Evolutionary conservation across 1,140 invertebrate genomes (phyloP).

Genomic region (Heliconius melpomene): DNA sequence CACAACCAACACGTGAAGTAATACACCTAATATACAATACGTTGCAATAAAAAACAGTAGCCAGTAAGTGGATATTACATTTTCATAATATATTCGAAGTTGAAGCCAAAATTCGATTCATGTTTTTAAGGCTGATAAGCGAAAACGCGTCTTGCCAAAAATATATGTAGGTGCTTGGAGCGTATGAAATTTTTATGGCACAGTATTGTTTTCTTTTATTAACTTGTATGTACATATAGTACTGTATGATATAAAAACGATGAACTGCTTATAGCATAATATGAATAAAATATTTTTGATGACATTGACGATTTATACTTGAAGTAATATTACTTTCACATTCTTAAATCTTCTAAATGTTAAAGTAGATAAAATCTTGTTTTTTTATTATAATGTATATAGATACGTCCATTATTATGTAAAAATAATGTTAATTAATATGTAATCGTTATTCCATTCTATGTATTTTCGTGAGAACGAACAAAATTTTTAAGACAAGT

Average conservation of each 20-base stretch:
- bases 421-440: no score
- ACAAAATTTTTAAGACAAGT: no score
- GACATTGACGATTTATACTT: no score
- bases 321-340: no score
- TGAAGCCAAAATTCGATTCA: conserved; percentile 27
- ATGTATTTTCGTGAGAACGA: no score
- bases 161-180: conserved; percentile 7
- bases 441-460: no score
- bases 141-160: conserved; percentile 34
- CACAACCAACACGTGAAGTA: neutral
- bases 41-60: neutral
- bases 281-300: neutral
- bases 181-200: neutral
- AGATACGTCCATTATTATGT: no score
- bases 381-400: no score
- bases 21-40: neutral
- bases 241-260: neutral
- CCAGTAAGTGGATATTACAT: neutral
- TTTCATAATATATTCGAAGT: conserved; percentile 8
- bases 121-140: conserved; percentile 20
- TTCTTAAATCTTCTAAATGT: no score
- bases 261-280: neutral
- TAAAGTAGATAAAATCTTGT: no score
- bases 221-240: neutral
- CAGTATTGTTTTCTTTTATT: conserved; percentile 14